phyloP scores from a whole-genome alignment of 1,140 invertebrate species.

The Melanaphis sacchari region DNA sequence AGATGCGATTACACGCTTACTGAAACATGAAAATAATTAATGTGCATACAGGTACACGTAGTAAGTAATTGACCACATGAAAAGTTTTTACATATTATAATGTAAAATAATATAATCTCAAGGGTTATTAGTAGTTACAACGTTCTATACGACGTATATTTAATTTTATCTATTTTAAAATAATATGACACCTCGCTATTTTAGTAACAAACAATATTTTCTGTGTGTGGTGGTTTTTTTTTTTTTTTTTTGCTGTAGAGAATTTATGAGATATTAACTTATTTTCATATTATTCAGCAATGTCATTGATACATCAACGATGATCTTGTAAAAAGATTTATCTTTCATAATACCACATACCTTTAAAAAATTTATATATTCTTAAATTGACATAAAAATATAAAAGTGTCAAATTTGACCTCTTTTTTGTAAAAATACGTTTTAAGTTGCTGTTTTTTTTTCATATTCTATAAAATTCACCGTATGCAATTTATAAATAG shows the following conservation, averaged over 20 bases:
- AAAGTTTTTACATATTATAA: neutral
- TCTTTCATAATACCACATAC: neutral
- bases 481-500: neutral
- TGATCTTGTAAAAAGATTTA: conserved; percentile 10
- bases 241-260: neutral
- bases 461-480: neutral
- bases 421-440: neutral
- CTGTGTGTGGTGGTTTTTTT: neutral
- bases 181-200: neutral
- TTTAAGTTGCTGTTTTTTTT: neutral
- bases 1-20: neutral
- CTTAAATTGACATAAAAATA: neutral
- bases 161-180: neutral
- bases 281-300: neutral
- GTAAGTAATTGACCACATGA: neutral
- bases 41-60: neutral
- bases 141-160: neutral
- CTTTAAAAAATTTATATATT: neutral
- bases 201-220: neutral
- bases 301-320: neutral
- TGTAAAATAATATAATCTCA: conserved; percentile 4
- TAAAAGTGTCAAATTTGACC: conserved; percentile 28
- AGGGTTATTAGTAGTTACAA: neutral
- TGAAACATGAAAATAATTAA: conserved; percentile 31
- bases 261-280: neutral